These are phyloP conservation scores for Drosophila orosa DNA, from an alignment of 1,140 invertebrate species.

Conservation along the genomic window DNA sequence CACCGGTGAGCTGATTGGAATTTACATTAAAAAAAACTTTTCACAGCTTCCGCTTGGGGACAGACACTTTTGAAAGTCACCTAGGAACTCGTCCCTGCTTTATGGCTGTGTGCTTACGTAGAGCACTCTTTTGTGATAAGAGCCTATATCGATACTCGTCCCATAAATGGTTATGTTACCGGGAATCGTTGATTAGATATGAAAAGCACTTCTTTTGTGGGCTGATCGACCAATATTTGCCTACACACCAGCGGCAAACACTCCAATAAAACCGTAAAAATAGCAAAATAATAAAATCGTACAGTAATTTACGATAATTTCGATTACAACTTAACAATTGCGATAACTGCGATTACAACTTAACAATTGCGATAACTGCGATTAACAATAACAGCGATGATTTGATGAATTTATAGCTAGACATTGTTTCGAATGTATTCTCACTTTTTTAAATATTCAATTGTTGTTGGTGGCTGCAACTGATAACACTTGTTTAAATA, in stretches of 20 bases:
- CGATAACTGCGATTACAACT: slow-evolving; percentile 10
- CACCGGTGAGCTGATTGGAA: slow-evolving; percentile 7
- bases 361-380: background rate
- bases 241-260: slow-evolving; percentile 17
- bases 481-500: slow-evolving; percentile 53
- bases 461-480: slow-evolving; percentile 24
- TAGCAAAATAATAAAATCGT: too few relatives aligned
- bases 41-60: slow-evolving; percentile 23
- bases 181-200: slow-evolving; percentile 43
- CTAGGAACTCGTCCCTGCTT: background rate
- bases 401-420: slow-evolving; percentile 13
- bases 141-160: slow-evolving; percentile 34
- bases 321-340: slow-evolving; percentile 4
- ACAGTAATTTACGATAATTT: slow-evolving; percentile 31
- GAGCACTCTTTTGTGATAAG: slow-evolving; percentile 32
- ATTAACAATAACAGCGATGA: slow-evolving; percentile 1
- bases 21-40: slow-evolving; percentile 29
- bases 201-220: slow-evolving; percentile 25
- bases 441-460: slow-evolving; percentile 35
- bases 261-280: slow-evolving; percentile 11
- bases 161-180: slow-evolving; percentile 50
- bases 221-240: slow-evolving; percentile 35
- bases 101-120: slow-evolving; percentile 21
- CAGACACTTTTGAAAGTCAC: slow-evolving; percentile 25
- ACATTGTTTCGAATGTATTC: slow-evolving; percentile 1